Conservation (phyloP, 1,140 invertebrate genomes). For the Centruroides sculpturatus region DNA sequence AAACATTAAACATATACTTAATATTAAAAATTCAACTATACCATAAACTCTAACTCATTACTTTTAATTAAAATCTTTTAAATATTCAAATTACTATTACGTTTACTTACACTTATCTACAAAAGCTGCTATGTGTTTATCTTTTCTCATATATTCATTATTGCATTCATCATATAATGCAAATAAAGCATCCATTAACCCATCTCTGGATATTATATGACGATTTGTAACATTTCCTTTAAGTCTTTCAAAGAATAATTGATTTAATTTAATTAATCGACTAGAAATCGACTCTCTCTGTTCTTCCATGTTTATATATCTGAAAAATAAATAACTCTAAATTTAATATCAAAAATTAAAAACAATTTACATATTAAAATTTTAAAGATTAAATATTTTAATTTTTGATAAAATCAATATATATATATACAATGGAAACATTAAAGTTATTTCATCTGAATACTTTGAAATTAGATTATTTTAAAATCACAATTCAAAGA, state of each 20-base stretch:
- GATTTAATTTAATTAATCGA: constrained; percentile 11
- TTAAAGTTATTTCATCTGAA: no score
- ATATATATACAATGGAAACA: no score
- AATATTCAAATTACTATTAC: not conserved
- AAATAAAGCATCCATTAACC: constrained; percentile 53
- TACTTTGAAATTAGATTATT: no score
- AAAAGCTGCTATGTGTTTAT: constrained; percentile 51
- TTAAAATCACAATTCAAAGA: no score
- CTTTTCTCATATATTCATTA: constrained; percentile 51
- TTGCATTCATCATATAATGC: constrained; percentile 65
- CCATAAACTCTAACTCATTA: not conserved
- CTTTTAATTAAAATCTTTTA: not conserved
- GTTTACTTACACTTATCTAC: constrained; percentile 55
- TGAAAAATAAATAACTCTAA: no score
- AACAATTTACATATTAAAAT: no score
- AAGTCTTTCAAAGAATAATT: constrained; percentile 14
- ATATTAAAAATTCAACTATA: not conserved
- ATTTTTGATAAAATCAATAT: no score
- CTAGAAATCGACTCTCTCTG: constrained; percentile 11
- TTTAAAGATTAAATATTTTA: no score
- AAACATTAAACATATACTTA: no score
- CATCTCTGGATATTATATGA: constrained; percentile 32
- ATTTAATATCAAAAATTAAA: no score
- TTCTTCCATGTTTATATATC: no score
- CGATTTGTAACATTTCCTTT: constrained; percentile 1